These are phyloP conservation scores for Drosophila tsacasi DNA, from an alignment of 1,140 invertebrate species.

Conservation along the genomic window DNA sequence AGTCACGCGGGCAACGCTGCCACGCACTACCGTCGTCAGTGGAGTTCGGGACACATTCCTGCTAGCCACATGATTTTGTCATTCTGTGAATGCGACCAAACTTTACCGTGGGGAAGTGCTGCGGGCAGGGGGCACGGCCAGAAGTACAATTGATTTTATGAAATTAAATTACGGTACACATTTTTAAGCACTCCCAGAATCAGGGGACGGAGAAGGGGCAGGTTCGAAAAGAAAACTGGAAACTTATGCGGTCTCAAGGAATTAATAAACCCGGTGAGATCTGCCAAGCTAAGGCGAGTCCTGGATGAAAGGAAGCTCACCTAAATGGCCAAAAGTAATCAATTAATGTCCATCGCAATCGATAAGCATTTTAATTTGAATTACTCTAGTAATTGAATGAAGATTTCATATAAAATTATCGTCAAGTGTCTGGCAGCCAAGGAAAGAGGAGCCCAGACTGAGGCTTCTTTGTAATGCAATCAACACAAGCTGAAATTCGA, in stretches of 20 bases:
- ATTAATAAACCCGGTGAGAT: conserved; percentile 12
- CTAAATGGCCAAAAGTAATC: conserved; percentile 44
- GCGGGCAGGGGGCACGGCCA: background rate
- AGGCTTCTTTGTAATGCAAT: conserved; percentile 46
- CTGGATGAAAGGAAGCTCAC: conserved; percentile 7
- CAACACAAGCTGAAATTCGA: conserved; percentile 34
- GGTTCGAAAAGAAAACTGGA: conserved; percentile 12
- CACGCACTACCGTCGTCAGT: conserved; percentile 3
- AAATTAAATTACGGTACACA: conserved; percentile 78
- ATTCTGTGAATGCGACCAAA: conserved; percentile 60
- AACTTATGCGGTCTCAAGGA: conserved; percentile 11
- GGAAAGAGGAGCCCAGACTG: conserved; percentile 1
- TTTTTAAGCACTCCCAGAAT: conserved; percentile 48
- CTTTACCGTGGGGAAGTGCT: conserved; percentile 32
- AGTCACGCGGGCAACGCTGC: conserved; percentile 25
- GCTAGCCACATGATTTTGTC: conserved; percentile 70
- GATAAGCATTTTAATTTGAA: conserved; percentile 38
- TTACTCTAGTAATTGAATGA: conserved; percentile 36
- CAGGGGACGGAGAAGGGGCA: background rate
- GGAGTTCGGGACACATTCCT: conserved; percentile 35
- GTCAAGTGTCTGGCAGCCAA: conserved; percentile 17
- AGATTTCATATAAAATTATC: conserved; percentile 39
- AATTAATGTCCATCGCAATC: conserved; percentile 47
- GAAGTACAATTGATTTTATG: conserved; percentile 77
- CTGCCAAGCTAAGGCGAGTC: background rate